Base-by-base conservation (phyloP, 2,797 vertebrate species). In the Dicrostonyx torquatus region DNA sequence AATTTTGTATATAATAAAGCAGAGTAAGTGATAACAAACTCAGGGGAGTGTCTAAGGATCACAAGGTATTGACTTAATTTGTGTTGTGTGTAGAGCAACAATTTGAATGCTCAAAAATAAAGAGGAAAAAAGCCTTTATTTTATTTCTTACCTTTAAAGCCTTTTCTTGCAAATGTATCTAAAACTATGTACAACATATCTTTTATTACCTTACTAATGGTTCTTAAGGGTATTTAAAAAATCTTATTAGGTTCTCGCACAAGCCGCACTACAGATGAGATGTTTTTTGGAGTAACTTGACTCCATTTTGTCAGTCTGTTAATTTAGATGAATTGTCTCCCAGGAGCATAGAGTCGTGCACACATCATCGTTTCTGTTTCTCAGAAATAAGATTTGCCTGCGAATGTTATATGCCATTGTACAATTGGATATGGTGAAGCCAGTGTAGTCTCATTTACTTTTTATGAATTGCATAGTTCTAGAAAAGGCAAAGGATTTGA, bases 1-100 rank as follows among this genome's bases (percentile, higher is more conserved):
- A 4, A 89, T 93, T 94, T 92, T 0, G 4, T 90, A 94, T 87
- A 55, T 93, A 92, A 94, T 89, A 85, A 96, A 92, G 24, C 18
- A 76, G 40, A 72, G 58, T 60, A 58, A 86, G 78, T 92, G 31
- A 77, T 40, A 55, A 87, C 79, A n/a, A 20, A 29, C 85, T 62
- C 66, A 92, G 76, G 40, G 80, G 83, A 66, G 45, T 79, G 93
- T 83, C 70, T 92, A 90, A 88, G 55, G 7, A 89, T 92, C 77
- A 93, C 9, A 64, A 45, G 90, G 1, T 90, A 20, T 58, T 86
- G 50, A 8, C 14, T 77, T 76, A 34, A 92, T 50, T 40, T 77
- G 29, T 48, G 48, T 4, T 31, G 53, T 55, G 72, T 70, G 82
- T 7, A 93, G n/a, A 90, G 48, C 14, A 92, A 17, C 4, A 87